phyloP scores from a whole-genome alignment of 2,113 vertebrate genomes.

The Cyprinus carpio region DNA sequence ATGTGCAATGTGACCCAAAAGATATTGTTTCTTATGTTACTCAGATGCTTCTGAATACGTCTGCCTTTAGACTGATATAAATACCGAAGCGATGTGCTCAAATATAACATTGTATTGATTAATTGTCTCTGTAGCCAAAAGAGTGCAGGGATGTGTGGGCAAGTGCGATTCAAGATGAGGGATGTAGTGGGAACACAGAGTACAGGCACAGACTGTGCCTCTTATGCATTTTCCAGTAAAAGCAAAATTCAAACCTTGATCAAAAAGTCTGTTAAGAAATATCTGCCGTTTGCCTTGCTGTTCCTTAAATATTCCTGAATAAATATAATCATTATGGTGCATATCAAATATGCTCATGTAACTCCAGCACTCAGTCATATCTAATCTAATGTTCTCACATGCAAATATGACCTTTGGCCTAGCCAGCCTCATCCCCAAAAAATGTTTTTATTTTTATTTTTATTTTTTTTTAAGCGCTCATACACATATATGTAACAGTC shows the following conservation, averaged over 20 bases:
- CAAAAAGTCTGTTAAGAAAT: background rate
- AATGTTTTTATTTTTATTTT: background rate
- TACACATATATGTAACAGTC: background rate
- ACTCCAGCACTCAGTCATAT: background rate
- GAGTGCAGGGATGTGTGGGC: constrained; percentile 17
- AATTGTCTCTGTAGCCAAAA: constrained; percentile 23
- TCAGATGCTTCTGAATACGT: background rate
- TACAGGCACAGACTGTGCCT: constrained; percentile 10
- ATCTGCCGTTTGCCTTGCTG: background rate
- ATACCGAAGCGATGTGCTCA: constrained; percentile 1
- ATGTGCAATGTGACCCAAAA: constrained; percentile 13
- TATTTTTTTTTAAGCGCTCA: background rate
- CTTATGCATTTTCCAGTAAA: constrained; percentile 18
- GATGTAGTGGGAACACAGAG: constrained; percentile 18
- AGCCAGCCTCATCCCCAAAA: background rate
- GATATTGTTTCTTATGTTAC: background rate
- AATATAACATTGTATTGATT: constrained; percentile 36
- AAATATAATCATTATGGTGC: background rate
- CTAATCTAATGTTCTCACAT: constrained; percentile 35
- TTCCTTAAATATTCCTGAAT: background rate
- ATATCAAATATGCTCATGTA: background rate
- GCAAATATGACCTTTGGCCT: constrained; percentile 46
- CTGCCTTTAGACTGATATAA: constrained; percentile 26
- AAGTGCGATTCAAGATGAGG: constrained; percentile 24
- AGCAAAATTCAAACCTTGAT: background rate